Evolutionary conservation across 2,888 invertebrate genomes (phyloP).

Genomic region (Drosophila yooni): DNA sequence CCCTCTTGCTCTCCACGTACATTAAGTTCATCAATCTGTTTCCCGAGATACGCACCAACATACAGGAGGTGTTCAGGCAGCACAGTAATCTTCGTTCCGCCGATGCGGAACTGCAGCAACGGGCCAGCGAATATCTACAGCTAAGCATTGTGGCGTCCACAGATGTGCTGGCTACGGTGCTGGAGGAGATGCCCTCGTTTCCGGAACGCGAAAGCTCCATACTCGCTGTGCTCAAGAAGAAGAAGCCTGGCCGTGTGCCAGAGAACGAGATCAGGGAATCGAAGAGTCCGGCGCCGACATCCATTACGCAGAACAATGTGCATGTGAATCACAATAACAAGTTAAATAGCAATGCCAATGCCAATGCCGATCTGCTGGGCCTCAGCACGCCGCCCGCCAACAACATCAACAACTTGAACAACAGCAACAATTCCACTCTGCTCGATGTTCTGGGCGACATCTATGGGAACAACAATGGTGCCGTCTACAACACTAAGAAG

Average conservation of each 20-base stretch:
- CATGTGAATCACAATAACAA: slow-evolving; percentile 85
- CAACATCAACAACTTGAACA: slow-evolving; percentile 87
- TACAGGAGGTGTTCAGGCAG: slow-evolving; percentile 96
- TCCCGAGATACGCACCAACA: slow-evolving; percentile 98
- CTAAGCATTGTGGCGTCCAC: slow-evolving; percentile 97
- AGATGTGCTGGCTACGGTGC: slow-evolving; percentile 98
- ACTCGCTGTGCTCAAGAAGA: slow-evolving; percentile 98
- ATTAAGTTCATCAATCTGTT: slow-evolving; percentile 99
- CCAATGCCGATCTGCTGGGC: slow-evolving; percentile 94
- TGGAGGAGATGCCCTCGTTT: slow-evolving; percentile 99
- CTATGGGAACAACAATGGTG: slow-evolving; percentile 88
- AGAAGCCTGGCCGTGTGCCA: slow-evolving; percentile 97
- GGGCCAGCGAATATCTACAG: slow-evolving; percentile 98
- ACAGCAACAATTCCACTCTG: slow-evolving; percentile 89
- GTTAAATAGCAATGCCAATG: slow-evolving; percentile 86
- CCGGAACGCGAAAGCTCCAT: slow-evolving; percentile 99
- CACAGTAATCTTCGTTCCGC: slow-evolving; percentile 98
- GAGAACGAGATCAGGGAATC: slow-evolving; percentile 94
- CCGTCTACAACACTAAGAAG: slow-evolving; percentile 93
- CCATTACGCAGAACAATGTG: slow-evolving; percentile 84
- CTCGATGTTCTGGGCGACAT: slow-evolving; percentile 97
- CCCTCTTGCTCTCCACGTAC: slow-evolving; percentile 97
- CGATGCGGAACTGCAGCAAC: slow-evolving; percentile 98
- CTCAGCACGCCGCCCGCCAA: slow-evolving; percentile 93
- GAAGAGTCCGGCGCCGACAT: slow-evolving; percentile 89